Evolutionary conservation across 2,888 invertebrate species (phyloP).

Genomic region (Polylopha cassiicola): DNA sequence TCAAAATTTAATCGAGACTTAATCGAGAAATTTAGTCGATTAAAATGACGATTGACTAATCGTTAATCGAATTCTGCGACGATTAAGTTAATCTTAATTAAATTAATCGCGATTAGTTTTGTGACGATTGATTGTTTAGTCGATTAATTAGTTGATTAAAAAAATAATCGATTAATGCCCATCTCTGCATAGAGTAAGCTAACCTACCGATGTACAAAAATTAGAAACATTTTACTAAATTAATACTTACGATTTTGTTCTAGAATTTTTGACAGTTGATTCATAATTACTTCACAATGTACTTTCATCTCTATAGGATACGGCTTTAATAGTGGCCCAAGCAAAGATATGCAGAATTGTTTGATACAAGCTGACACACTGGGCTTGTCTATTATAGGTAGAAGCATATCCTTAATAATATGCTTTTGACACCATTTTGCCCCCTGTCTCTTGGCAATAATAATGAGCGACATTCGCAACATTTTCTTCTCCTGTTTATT

Average conservation of each 20-base stretch:
- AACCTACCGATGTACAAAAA: no score
- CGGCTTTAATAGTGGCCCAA: slow-evolving; percentile 63
- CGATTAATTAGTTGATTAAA: no score
- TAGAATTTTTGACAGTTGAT: slow-evolving; percentile 50
- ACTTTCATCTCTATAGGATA: slow-evolving; percentile 64
- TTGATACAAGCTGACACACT: slow-evolving; percentile 36
- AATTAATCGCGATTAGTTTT: no score
- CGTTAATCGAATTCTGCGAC: no score
- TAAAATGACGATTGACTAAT: no score
- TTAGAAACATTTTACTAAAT: slow-evolving; percentile 4
- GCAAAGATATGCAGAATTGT: slow-evolving; percentile 50
- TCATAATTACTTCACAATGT: slow-evolving; percentile 55
- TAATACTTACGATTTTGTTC: slow-evolving; percentile 50
- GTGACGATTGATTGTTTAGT: no score
- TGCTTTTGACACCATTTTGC: slow-evolving; percentile 63
- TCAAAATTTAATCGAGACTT: no score
- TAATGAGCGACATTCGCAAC: slow-evolving; percentile 51
- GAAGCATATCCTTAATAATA: slow-evolving; percentile 52
- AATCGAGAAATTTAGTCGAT: no score
- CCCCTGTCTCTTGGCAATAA: slow-evolving; percentile 63
- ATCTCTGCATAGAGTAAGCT: no score
- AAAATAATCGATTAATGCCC: no score
- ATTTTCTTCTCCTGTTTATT: slow-evolving; percentile 47
- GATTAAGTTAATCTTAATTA: no score
- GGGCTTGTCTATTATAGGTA: slow-evolving; percentile 53